Base-by-base conservation (phyloP, 2,888 invertebrate species). In the Strigamia transsilvanica region DNA sequence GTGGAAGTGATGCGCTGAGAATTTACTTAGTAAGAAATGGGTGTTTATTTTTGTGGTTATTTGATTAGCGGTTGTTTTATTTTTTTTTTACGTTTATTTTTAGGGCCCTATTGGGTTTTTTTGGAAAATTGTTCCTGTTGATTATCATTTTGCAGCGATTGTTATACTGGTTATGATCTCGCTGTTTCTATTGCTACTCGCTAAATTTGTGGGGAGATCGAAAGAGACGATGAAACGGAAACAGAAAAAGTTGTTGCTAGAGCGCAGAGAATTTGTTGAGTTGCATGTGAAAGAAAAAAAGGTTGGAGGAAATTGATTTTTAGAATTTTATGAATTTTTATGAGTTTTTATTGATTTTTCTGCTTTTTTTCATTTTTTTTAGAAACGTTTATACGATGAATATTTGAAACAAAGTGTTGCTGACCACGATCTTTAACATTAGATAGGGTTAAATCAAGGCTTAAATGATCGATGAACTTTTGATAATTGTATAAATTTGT, bases 1-100 rank as follows among this genome's bases (percentile, higher is more conserved):
- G 84, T 41, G 83, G 86, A 4, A 84, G 86, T 13, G 85, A 86
- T n/a, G 13, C 46, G 1, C 83, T 88, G 12, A 84, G 84, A 42
- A 46, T 86, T 4, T 88, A 88, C 82, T 82, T 88, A 85, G 88
- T 87, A 84, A 85, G 87, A 84, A 23, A 23, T 23, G 4, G n/a
- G 6, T 1, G 15, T 2, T 4, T 1, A 21, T 15, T 32, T 32
- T 3, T 21, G 4, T 12, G 10, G 27, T 12, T 27, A 32, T 73
- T 4, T 18, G 21, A 73, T 73, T 73, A 38, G 6, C 12, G 2
- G 1, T 73, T 1, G 1, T 73, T 73, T n/a, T n/a, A n/a, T n/a
- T 32, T 32, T 73, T 32, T 32, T 18, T 73, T 73, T 18, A 27
- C 1, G 2, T 21, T 21, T 21, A 2, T 78, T n/a, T 78, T n/a